Evolutionary conservation across 2,797 vertebrate species (phyloP).

Genomic region (Thamnophis elegans): DNA sequence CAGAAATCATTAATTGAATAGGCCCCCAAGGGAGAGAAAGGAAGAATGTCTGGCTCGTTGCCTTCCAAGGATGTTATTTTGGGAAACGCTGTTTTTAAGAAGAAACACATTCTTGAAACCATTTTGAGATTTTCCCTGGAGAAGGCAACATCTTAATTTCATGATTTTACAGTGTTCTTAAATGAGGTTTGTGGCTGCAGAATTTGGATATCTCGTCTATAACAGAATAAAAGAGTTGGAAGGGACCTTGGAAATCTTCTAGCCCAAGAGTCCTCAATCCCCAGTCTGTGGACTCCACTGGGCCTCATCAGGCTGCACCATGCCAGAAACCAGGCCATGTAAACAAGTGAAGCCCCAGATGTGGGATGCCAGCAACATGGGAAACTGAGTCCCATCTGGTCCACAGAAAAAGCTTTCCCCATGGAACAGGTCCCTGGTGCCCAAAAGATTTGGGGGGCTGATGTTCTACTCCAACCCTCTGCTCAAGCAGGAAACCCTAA

Average conservation of each 20-base stretch:
- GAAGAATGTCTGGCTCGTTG: not conserved
- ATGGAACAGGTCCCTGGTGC: too few species aligned
- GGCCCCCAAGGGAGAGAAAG: slow-evolving; percentile 16
- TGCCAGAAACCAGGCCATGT: too few species aligned
- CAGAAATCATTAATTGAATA: slow-evolving; percentile 2
- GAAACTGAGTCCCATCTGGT: too few species aligned
- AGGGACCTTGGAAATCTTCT: not conserved
- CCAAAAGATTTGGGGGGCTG: too few species aligned
- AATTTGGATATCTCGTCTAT: not conserved
- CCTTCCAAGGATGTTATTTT: slow-evolving; percentile 15
- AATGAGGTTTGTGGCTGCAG: not conserved
- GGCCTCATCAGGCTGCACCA: too few species aligned
- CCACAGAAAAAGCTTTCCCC: too few species aligned
- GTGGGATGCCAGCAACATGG: too few species aligned
- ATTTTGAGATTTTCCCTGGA: not conserved
- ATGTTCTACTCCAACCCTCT: too few species aligned
- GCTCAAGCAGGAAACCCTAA: too few species aligned
- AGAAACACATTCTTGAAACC: not conserved
- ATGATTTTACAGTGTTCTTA: not conserved
- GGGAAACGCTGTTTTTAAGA: not conserved
- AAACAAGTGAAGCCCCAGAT: too few species aligned
- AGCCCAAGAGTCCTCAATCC: too few species aligned
- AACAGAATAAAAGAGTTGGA: not conserved
- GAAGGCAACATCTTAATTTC: not conserved
- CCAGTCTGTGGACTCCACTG: too few species aligned